Evolutionary conservation across 2,797 vertebrate genomes (phyloP), one percentile per base, ranked within the genome.

Genomic region (Hoplostethus atlanticus): DNA sequence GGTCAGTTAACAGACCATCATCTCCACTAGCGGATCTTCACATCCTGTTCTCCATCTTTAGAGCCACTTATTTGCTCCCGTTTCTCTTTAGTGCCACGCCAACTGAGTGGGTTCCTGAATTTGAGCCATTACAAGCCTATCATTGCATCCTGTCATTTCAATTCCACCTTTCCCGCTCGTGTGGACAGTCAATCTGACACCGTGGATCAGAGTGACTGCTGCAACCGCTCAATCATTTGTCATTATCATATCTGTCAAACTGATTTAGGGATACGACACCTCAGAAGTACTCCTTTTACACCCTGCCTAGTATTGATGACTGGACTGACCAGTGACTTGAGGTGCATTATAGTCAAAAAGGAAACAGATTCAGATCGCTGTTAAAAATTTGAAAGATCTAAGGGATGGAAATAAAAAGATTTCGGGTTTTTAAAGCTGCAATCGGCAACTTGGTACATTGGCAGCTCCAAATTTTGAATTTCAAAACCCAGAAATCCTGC

Each of bases 181-280:
- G 3, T 40, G n/a, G 12, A 54, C 28, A 4, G 25, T 13, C 8
- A 17, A 40, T 72, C 50, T 59, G 51, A 68, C 64, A 50, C 12
- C 21, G 54, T 21, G 64, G 61, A 65, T 57, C 54, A 52, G 57
- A 42, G 67, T 6, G 46, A 25, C 57, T 48, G 11, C 68, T 25
- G 31, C 30, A 9, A 52, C 56, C 61, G 34, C 67, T 52, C 36
- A 56, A 47, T 68, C 64, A 70, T 71, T 58, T 48, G 46, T 46
- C 61, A 68, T 79, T 46, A 69, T 73, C 48, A 44, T 52, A 58
- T 70, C 31, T 64, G 58, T 53, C 55, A 54, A 3, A 55, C 28
- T 57, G 42, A n/a, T 77, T 38, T 28, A 31, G 50, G 52, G 25
- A n/a, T 6, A 25, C 54, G 25, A 61, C 50, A 44, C 30, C 46